phyloP scores from a whole-genome alignment of 2,888 invertebrate species.

The Cinara cedri region DNA sequence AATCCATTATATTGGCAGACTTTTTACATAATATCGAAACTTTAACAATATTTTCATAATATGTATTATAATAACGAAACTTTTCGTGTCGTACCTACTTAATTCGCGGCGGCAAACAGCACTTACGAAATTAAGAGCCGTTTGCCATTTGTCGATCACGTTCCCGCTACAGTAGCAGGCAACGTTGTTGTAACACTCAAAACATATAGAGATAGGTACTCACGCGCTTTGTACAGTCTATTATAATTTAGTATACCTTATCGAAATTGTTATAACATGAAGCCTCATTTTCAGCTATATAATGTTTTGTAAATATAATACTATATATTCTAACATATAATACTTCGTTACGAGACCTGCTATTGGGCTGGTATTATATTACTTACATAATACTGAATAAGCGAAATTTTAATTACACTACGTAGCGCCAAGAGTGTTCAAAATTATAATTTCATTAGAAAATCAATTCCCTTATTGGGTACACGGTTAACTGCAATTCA shows the following conservation, averaged over 20 bases:
- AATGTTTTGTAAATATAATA: slow-evolving; percentile 12
- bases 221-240: no score
- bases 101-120: slow-evolving; percentile 18
- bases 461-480: no score
- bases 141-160: slow-evolving; percentile 24
- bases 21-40: not conserved
- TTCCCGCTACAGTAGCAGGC: no score
- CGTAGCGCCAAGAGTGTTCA: no score
- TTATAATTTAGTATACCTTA: not conserved
- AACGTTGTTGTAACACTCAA: not conserved
- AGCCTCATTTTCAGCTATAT: not conserved
- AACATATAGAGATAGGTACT: no score
- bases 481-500: no score
- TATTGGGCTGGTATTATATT: no score
- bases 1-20: slow-evolving; percentile 11
- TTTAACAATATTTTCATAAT: not conserved
- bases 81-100: slow-evolving; percentile 3
- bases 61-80: not conserved
- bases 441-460: no score
- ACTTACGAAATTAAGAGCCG: slow-evolving; percentile 34
- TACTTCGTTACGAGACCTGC: no score
- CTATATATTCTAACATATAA: no score
- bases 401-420: no score
- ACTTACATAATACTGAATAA: not conserved
- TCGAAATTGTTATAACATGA: slow-evolving; percentile 3